Conservation (phyloP, 2,888 invertebrate species). For the Prosapia bicincta region DNA sequence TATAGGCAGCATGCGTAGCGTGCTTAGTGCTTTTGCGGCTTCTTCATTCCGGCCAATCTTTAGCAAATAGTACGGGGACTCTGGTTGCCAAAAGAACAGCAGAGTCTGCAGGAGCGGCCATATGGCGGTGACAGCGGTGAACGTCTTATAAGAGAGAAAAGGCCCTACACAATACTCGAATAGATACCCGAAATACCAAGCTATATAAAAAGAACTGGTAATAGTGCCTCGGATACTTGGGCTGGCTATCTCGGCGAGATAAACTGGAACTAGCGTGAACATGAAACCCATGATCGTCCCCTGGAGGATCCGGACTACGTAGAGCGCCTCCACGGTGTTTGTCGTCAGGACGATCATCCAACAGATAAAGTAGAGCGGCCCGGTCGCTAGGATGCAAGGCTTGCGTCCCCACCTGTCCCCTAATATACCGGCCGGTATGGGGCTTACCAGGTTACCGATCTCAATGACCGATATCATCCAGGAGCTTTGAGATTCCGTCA, state of each 20-base stretch:
- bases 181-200: conserved; percentile 18
- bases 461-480: conserved; percentile 33
- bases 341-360: conserved; percentile 37
- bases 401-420: conserved; percentile 36
- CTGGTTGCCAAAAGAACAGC: conserved; percentile 12
- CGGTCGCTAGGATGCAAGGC: conserved; percentile 33
- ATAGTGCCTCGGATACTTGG: conserved; percentile 20
- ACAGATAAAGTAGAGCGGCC: conserved; percentile 33
- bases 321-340: conserved; percentile 33
- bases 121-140: conserved; percentile 12
- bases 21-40: not conserved
- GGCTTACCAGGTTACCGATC: conserved; percentile 27
- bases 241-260: conserved; percentile 29
- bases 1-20: conserved; percentile 46
- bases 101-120: conserved; percentile 10
- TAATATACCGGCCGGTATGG: conserved; percentile 30
- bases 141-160: conserved; percentile 13
- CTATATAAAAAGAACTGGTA: conserved; percentile 7
- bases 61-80: conserved; percentile 20
- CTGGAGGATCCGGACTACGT: conserved; percentile 29
- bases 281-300: conserved; percentile 25
- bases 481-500: conserved; percentile 27
- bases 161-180: conserved; percentile 29
- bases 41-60: conserved; percentile 6
- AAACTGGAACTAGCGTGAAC: conserved; percentile 28